Evolutionary conservation across 2,797 vertebrate species (phyloP), one percentile per base, ranked within the genome.

Genomic region (Amniataba percoides): DNA sequence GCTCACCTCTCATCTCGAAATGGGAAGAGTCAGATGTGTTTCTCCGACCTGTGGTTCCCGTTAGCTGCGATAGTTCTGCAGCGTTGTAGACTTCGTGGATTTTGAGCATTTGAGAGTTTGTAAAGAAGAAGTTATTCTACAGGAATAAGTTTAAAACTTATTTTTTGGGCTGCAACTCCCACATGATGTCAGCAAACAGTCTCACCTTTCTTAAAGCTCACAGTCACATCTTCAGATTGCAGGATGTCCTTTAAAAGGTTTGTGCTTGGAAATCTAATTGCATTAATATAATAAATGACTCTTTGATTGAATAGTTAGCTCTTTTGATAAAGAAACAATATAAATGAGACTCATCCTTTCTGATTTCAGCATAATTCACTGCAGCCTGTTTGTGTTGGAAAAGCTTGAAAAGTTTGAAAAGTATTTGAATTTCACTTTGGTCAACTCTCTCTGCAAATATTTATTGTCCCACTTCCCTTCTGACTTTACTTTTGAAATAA

Each of bases 11-110:
- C 6, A 25, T 23, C 7, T 58, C 9, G 19, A 66, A 15, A 62
- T 13, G 0, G 5, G 4, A 45, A 36, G 16, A 6, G 13, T 23
- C 1, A 9, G 39, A 39, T n/a, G 16, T 46, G 25, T 45, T 34
- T 62, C 3, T 5, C 9, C 1, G 9, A 58, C 2, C 21, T 42
- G 1, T 19, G 34, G 5, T 42, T 48, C n/a, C 5, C 2, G 13
- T 39, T 25, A 2, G n/a, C 15, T 46, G 25, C 2, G 15, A 19
- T 4, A 39, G n/a, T 51, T 52, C 4, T n/a, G 0, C 6, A 40
- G 13, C 13, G 5, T 6, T 2, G 5, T 49, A 21, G 21, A 31
- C 42, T 0, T 21, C 56, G 21, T 14, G 2, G 0, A 11, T 13
- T 48, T 49, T 31, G 27, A 19, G 40, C 13, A 5, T 53, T 16